Percentiles rank a stretch among this genome's conserved stretches.
These are phyloP conservation scores for Atlantisia rogersi DNA, from an alignment of 2,113 vertebrate genomes.

Conservation along the genomic window DNA sequence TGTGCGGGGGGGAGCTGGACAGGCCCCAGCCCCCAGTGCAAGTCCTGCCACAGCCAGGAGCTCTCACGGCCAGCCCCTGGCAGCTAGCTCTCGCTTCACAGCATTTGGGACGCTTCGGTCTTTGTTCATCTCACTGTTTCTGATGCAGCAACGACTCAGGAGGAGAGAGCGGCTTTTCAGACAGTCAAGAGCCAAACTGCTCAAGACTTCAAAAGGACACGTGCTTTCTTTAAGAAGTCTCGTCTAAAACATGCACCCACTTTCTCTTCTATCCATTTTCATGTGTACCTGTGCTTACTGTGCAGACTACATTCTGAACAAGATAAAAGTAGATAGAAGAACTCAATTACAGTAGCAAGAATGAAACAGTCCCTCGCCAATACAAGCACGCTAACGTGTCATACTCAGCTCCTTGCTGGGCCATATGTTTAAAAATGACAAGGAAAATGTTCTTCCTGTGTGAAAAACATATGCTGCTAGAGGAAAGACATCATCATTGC, in stretches of 20 bases:
- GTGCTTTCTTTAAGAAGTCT: background rate
- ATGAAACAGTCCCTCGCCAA: constrained; percentile 25
- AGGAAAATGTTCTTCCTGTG: background rate
- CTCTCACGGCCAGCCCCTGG: background rate
- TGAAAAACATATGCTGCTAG: background rate
- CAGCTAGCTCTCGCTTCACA: background rate
- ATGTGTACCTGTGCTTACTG: background rate
- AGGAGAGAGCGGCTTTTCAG: background rate
- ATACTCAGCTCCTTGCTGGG: background rate
- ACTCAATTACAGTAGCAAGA: constrained; percentile 48
- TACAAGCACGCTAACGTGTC: background rate
- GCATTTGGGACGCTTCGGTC: rapidly evolving
- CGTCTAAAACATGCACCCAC: background rate
- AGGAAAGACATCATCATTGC: background rate
- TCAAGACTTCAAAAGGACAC: background rate
- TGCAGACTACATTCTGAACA: constrained; percentile 30
- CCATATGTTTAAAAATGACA: constrained; percentile 18
- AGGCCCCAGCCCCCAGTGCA: background rate
- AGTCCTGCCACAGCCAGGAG: background rate
- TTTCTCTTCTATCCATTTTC: background rate
- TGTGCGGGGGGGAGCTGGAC: background rate
- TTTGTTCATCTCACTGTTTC: background rate
- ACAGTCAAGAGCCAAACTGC: background rate
- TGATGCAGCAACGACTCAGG: rapidly evolving
- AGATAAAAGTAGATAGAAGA: constrained; percentile 50